Percentiles rank a stretch among this genome's conserved stretches.
Conservation (phyloP, 2,113 vertebrate species). For the Tachuris rubrigastra region DNA sequence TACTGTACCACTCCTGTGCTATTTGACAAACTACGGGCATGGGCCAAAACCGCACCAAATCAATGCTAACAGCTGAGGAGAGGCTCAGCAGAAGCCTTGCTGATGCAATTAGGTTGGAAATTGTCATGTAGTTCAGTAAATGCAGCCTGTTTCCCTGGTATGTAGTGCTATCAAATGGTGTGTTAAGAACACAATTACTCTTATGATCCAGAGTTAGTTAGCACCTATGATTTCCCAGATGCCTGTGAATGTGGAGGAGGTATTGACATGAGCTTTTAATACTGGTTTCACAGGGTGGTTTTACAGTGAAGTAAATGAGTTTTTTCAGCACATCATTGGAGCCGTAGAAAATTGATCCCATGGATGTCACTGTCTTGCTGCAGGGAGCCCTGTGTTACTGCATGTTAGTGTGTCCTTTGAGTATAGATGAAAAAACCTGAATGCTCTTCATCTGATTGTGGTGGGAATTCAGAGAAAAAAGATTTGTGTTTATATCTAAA, state of each 20-base stretch:
- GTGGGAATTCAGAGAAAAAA: background rate
- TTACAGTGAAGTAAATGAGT: background rate
- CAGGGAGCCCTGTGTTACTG: background rate
- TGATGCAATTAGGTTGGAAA: background rate
- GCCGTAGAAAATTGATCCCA: background rate
- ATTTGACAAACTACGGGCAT: background rate
- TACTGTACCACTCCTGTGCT: background rate
- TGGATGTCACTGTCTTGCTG: background rate
- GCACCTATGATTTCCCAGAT: background rate
- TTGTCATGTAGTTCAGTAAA: background rate
- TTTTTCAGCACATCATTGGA: background rate
- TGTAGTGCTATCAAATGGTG: background rate
- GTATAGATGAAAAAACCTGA: background rate
- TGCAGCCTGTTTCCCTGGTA: background rate
- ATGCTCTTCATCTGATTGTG: background rate
- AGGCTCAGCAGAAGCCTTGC: background rate
- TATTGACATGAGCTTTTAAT: background rate
- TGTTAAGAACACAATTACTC: accelerated
- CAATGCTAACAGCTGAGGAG: background rate
- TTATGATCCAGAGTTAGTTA: background rate
- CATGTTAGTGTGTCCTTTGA: background rate
- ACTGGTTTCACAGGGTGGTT: background rate
- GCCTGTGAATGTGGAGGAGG: background rate
- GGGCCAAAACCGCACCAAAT: background rate
- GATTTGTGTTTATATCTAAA: background rate